Evolutionary conservation across 2,113 vertebrate genomes (phyloP), one percentile per base, ranked within the genome.

Genomic region (Triplophysa rosa): DNA sequence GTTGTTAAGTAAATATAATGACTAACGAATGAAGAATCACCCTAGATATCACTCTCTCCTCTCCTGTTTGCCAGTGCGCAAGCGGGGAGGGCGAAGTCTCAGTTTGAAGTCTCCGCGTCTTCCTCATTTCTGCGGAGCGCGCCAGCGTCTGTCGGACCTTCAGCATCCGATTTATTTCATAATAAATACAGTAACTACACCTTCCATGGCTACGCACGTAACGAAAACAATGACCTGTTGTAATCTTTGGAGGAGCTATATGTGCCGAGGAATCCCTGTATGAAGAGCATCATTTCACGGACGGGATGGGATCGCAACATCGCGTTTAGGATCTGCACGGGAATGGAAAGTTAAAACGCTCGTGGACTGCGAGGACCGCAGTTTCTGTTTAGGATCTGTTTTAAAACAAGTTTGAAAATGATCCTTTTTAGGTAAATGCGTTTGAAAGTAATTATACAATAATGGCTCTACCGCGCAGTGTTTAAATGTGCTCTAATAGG

Each of bases 81-180:
- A 47, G 74, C 67, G 77, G 73, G 80, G 62, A 80, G 67, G 65
- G 77, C 59, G 64, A 83, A 80, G 78, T 68, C 76, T 83, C 67
- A 72, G 80, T 83, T 81, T 58, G 65, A 68, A 63, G 79, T 81
- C 83, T 88, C 84, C 69, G 61, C 75, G 81, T 23, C 45, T 65
- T 33, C 62, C 19, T 77, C 74, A 66, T 64, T 64, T 76, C 59
- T n/a, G 7, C 17, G 21, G 59, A 64, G 37, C n/a, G 62, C 23
- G 45, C 9, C 73, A 33, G 73, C 40, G 42, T 23, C 45, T 37
- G 45, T 33, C 42, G 29, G 62, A 77, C 19, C 62, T 29, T 65
- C 61, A 77, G 62, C 74, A 37, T 37, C 33, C 33, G 33, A 37
- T 37, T 1, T 7, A 37, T 37, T 37, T 37, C 7, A 1, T 9